Percentiles rank a stretch among this genome's conserved stretches.
Conservation (phyloP, 2,797 vertebrate genomes). For the Clarias fuscus region DNA sequence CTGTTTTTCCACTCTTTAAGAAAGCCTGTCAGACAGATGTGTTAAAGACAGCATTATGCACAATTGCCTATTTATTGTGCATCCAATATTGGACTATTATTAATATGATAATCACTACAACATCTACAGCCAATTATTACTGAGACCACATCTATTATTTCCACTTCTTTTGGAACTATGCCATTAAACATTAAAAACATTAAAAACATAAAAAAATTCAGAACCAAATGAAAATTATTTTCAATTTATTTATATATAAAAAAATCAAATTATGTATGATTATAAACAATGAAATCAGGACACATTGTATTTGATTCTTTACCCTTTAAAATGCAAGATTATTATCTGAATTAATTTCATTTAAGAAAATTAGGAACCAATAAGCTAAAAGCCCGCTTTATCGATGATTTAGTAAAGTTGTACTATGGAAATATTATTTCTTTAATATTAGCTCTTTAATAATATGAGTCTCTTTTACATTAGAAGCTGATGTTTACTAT, state of each 20-base stretch:
- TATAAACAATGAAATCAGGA: neutral
- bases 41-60: neutral
- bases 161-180: neutral
- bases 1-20: neutral
- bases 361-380: neutral
- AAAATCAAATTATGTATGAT: neutral
- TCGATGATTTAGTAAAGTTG: neutral
- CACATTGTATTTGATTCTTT: neutral
- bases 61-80: neutral
- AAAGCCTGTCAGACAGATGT: conserved; percentile 8
- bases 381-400: neutral
- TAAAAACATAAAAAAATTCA: neutral
- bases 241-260: neutral
- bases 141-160: neutral
- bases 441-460: neutral
- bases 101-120: neutral
- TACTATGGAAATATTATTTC: neutral
- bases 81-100: neutral
- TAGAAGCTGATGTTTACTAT: neutral
- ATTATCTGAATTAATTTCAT: neutral
- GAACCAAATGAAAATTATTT: neutral
- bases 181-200: too few species aligned
- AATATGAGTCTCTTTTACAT: neutral
- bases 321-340: neutral
- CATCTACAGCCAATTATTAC: neutral